These are phyloP conservation scores for Coendou prehensilis DNA, from an alignment of 2,797 vertebrate genomes.

Conservation along the genomic window DNA sequence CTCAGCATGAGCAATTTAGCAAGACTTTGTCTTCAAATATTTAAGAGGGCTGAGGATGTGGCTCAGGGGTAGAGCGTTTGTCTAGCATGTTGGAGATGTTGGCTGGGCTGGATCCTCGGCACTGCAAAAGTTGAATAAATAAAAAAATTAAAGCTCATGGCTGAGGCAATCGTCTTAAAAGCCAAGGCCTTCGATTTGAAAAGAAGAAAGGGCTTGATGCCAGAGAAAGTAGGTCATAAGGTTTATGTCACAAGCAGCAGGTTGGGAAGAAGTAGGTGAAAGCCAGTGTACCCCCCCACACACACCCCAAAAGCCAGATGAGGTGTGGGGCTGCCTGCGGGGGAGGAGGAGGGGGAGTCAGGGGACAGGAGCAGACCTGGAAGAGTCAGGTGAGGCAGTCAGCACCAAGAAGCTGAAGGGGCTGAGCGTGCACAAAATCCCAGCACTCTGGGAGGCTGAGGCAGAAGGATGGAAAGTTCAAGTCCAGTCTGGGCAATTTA, in stretches of 20 bases:
- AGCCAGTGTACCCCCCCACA: neutral
- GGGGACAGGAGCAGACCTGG: neutral
- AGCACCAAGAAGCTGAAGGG: no score
- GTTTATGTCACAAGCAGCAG: neutral
- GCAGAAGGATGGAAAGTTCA: neutral
- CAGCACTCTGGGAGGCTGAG: neutral
- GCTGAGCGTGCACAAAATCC: neutral
- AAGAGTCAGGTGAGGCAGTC: neutral
- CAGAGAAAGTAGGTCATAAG: neutral
- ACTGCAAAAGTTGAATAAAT: neutral
- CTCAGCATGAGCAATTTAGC: neutral
- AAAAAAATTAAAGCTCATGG: neutral
- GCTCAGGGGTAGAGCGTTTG: neutral
- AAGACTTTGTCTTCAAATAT: neutral
- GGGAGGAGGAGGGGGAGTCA: neutral
- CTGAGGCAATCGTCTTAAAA: neutral
- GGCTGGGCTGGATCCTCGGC: neutral
- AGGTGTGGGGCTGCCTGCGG: neutral
- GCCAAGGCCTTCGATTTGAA: neutral
- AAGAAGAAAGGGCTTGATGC: neutral
- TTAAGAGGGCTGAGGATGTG: neutral
- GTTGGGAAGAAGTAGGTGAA: neutral
- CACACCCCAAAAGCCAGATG: neutral
- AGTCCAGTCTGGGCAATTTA: neutral
- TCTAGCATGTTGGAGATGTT: neutral